Percentiles rank a stretch among this genome's conserved stretches.
These are phyloP conservation scores for Catagonus wagneri DNA, from an alignment of 2,113 vertebrate genomes.

Conservation along the genomic window DNA sequence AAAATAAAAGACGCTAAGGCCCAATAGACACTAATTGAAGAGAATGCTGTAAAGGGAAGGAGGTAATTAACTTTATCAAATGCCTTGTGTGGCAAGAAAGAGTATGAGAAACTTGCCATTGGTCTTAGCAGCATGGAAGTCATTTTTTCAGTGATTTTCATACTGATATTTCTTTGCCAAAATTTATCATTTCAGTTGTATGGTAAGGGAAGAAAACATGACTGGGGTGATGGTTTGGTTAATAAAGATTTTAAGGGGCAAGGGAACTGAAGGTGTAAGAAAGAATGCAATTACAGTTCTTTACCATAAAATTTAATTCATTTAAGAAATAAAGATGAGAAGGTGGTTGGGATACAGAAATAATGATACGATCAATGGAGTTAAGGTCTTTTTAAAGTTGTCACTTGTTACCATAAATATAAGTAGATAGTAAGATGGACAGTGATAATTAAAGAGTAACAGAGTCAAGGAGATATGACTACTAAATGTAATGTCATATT, in stretches of 20 bases:
- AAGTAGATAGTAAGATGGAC: background rate
- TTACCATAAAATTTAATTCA: background rate
- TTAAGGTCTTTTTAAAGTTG: background rate
- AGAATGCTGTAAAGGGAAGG: background rate
- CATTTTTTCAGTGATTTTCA: background rate
- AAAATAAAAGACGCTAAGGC: background rate
- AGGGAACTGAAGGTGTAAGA: background rate
- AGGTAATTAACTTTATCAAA: background rate
- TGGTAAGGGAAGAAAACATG: background rate
- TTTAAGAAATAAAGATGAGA: background rate
- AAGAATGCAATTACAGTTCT: background rate
- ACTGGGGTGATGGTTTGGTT: background rate
- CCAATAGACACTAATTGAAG: background rate
- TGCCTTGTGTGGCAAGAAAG: background rate
- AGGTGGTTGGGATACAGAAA: background rate
- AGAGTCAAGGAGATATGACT: background rate
- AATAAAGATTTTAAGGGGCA: background rate
- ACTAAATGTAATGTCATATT: background rate
- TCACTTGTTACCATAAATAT: background rate
- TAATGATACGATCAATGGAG: background rate
- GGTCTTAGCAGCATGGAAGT: background rate
- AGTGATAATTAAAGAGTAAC: background rate
- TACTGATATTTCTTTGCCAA: background rate
- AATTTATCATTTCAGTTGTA: background rate
- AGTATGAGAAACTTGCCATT: background rate